phyloP scores from a whole-genome alignment of 2,797 vertebrate species.

The Sphenodon punctatus region DNA sequence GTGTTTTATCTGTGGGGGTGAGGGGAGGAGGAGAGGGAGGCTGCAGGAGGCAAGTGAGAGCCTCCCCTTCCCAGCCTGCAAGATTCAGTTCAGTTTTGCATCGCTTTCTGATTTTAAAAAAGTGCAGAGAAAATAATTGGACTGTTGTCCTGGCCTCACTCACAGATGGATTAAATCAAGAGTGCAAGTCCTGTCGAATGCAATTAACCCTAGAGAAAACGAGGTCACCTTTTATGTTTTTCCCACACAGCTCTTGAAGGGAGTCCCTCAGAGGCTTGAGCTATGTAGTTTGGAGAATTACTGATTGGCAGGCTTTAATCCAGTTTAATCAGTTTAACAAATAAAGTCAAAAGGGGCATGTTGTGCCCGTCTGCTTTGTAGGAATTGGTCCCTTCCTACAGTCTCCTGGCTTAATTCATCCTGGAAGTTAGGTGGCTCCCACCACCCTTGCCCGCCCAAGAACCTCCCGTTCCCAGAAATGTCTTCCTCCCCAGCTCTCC shows the following conservation, averaged over 20 bases:
- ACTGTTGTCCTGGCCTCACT: neutral
- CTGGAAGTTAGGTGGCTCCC: no score
- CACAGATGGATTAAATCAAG: neutral
- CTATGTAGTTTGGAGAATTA: neutral
- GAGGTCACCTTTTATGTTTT: neutral
- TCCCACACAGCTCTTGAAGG: neutral
- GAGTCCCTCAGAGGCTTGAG: neutral
- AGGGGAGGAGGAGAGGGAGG: no score
- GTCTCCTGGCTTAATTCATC: no score
- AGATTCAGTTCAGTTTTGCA: neutral
- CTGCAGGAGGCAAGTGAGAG: no score
- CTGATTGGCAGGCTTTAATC: neutral
- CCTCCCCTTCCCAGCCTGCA: no score
- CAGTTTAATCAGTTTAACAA: neutral
- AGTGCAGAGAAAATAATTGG: neutral
- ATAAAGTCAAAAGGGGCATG: no score
- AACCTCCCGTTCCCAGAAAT: no score
- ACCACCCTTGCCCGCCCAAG: no score
- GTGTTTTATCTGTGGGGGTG: rapidly evolving
- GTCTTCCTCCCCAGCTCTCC: no score
- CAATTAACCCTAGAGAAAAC: neutral
- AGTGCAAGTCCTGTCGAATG: neutral
- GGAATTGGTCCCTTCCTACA: no score
- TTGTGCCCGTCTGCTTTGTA: neutral
- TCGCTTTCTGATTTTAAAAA: neutral